Conservation (phyloP, 2,797 vertebrate genomes). For the Eurystomus glaucurus region DNA sequence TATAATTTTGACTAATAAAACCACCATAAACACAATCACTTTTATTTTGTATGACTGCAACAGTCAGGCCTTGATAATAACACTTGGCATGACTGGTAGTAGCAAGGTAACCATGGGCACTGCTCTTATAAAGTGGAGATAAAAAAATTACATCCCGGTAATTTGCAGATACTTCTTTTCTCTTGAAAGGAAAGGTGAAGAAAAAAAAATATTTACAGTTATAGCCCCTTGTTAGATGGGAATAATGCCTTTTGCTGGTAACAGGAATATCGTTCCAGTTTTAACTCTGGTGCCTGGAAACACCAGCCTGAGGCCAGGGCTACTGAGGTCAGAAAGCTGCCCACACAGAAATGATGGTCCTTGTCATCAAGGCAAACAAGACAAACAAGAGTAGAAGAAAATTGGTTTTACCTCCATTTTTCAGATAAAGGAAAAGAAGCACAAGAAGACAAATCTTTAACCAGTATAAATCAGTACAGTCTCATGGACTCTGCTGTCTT, state of each 20-base stretch:
- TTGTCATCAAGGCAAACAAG: neutral
- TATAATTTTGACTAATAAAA: constrained; percentile 30
- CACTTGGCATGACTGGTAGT: neutral
- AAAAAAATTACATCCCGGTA: neutral
- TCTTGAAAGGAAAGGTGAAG: neutral
- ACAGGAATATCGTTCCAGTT: neutral
- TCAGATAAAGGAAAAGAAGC: neutral
- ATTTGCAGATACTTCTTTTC: neutral
- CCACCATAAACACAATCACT: constrained; percentile 21
- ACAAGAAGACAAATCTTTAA: neutral
- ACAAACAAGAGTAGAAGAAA: neutral
- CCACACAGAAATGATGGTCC: neutral
- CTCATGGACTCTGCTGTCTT: neutral
- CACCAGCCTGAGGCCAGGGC: neutral
- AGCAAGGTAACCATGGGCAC: neutral
- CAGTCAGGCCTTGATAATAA: neutral
- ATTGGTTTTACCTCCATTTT: neutral
- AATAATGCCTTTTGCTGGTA: neutral
- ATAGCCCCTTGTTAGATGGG: neutral
- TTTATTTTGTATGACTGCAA: constrained; percentile 8
- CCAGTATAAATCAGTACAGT: neutral
- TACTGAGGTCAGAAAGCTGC: neutral
- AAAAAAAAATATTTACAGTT: neutral
- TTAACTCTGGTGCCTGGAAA: neutral
- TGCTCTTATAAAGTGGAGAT: neutral